Base-by-base conservation (phyloP, 1,140 invertebrate species). In the Chrysopa pallens region DNA sequence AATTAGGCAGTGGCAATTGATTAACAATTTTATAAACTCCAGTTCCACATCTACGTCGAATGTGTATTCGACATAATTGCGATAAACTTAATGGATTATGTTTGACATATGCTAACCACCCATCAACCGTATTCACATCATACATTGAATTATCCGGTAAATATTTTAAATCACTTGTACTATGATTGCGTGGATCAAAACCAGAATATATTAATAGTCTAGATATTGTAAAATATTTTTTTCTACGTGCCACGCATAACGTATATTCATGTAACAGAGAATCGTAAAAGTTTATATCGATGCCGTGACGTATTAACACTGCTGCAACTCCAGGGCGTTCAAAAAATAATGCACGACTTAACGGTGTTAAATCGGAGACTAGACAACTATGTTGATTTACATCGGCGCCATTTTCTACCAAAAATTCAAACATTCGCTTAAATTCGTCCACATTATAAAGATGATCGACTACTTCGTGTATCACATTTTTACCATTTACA, bases 381-480 rank as follows among this genome's bases (percentile, higher is more conserved):
- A 33, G 31, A 9, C 85, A 53, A 6, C 17, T 4, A 29, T 15
- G n/a, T 14, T 55, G 56, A 6, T 56, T 58, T 5, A 62, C 50
- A 48, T 68, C 57, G 39, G 62, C 59, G 37, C 70, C 70, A 40
- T 68, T 58, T 2, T 60, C 54, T 8, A 72, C 54, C 6, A 72
- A 52, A 17, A 63, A 46, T 29, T 60, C 58, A 1, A 66, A 67
- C 28, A 66, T 51, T 12, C 57, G 50, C 29, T 59, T 45, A 42
- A 73, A 69, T n/a, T 49, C 45, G 8, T 49, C 35, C 4, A 55
- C 39, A 8, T 56, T 48, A 0, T 53, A 48, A 5, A 63, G 53
- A 31, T 61, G 53, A 50, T 65, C 53, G 4, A 73, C 64, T 23
- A 70, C 68, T 42, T 69, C 57, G 40, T 72, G 64, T 2, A 73